phyloP scores from a whole-genome alignment of 2,113 vertebrate species.

The Trinectes maculatus region DNA sequence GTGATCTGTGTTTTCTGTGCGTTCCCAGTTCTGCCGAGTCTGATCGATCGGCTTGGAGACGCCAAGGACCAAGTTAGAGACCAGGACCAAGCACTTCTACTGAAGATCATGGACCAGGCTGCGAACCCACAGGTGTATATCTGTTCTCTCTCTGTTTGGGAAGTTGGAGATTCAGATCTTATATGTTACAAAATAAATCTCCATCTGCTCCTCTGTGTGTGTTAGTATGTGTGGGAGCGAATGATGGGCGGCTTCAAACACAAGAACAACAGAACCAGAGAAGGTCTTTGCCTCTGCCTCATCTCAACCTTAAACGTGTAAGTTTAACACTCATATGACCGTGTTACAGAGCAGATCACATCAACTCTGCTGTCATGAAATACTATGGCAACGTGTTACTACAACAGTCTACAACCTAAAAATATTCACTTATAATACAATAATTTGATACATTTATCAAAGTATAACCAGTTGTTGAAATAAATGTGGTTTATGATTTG shows the following conservation, averaged over 20 bases:
- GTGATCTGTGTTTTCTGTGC: not conserved
- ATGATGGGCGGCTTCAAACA: conserved; percentile 98
- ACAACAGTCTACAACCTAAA: too few relatives aligned
- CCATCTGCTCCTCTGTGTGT: conserved; percentile 2
- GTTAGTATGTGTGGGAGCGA: conserved; percentile 95
- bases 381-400: too few relatives aligned
- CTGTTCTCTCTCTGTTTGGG: not conserved
- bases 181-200: too few relatives aligned
- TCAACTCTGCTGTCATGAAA: too few relatives aligned
- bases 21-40: conserved; percentile 89
- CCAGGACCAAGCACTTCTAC: conserved; percentile 92
- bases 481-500: too few relatives aligned
- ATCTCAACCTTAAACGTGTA: conserved; percentile 93
- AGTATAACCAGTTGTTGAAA: too few relatives aligned
- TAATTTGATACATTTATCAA: too few relatives aligned
- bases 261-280: conserved; percentile 95
- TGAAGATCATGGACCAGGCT: conserved; percentile 97
- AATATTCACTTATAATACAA: too few relatives aligned
- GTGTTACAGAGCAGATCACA: too few relatives aligned
- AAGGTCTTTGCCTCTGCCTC: conserved; percentile 96
- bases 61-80: conserved; percentile 94
- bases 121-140: conserved; percentile 87
- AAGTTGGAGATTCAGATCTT: too few relatives aligned
- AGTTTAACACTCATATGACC: conserved; percentile 34
- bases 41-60: conserved; percentile 95